Base-by-base conservation (phyloP, 2,888 invertebrate species). In the Microplitis manilae region DNA sequence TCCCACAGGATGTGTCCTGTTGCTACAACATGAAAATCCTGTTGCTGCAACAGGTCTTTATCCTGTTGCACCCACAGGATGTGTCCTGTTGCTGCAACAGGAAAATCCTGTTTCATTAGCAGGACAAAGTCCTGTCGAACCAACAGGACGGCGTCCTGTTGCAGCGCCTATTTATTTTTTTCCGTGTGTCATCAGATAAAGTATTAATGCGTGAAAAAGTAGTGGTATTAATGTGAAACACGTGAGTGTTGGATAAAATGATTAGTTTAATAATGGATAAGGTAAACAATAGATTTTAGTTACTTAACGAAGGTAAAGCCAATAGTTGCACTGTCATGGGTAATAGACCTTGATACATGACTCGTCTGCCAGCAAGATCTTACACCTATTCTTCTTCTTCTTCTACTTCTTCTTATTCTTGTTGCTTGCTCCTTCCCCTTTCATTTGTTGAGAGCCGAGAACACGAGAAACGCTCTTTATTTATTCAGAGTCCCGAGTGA, bases 281-380 rank as follows among this genome's bases (percentile, higher is more conserved):
- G 77, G 75, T 65, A 75, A 68, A 76, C 81, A 83, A 86, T 86
- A 86, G 85, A 89, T 88, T 88, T 86, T 84, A 85, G 87, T 87
- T 87, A 86, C 50, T 50, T 50, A 50, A 50, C 50, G 50, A 50
- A 50, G 9, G 50, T 8, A 79, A 79, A 83, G 82, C 84, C 85
- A 84, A 85, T 86, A 85, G 86, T 85, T 83, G 84, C 83, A 79
- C 83, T 83, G 83, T 83, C 84, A 79, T 76, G 82, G 83, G 83
- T 88, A 88, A 89, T 87, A 83, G 85, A 84, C 84, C 80, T 86
- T 89, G 88, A 89, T 87, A 85, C 85, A 89, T 89, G 83, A 86
- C 61, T 65, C n/a, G 41, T 64, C 59, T 59, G 30, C 7, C 50
- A 70, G 59, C 2, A 60, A 9, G 13, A 38, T n/a, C 1, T 7